Evolutionary conservation across 2,888 invertebrate species (phyloP), one percentile per base, ranked within the genome.

Genomic region (Euplagia quadripunctaria): DNA sequence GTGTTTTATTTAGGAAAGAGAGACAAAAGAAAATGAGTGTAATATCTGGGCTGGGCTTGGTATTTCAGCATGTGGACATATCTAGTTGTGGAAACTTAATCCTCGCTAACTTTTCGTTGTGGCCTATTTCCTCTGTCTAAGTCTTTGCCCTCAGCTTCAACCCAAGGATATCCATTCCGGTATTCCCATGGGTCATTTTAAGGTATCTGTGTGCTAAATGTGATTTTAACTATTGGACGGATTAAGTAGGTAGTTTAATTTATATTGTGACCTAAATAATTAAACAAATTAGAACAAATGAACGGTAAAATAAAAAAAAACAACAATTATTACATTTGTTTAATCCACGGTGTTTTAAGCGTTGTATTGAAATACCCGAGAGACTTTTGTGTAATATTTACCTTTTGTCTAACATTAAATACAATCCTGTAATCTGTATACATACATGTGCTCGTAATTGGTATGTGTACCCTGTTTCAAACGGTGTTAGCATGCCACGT

Each of bases 401-500:
- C n/a, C 52, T 64, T 64, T 64, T 71, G 64, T 64, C 64, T 31
- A 55, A 74, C 71, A 71, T 70, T 70, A 69, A 52, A 41, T 67
- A 65, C 58, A 61, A 67, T 31, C 52, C 63, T 72, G 42, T 67
- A 63, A 68, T 52, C 63, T 68, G 43, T 72, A 70, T 63, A 66
- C 65, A 70, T 68, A 68, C 68, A 61, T 58, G 66, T 43, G 61
- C 42, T n/a, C 20, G 66, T 71, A 71, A 65, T 71, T 64, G 58
- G 42, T 68, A 71, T 64, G 68, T 71, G 61, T 71, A 58, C 43
- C 41, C 43, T 42, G 20, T 71, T 71, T 51, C 61, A 49, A 65
- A 68, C 46, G 55, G 43, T 58, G 64, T 65, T 46, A 70, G 64
- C 64, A 70, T 71, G 61, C 71, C 14, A 64, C 64, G 64, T 68